Conservation (phyloP, 37 sponge, comb jelly and placozoan genomes). For the Mnemiopsis leidyi region DNA sequence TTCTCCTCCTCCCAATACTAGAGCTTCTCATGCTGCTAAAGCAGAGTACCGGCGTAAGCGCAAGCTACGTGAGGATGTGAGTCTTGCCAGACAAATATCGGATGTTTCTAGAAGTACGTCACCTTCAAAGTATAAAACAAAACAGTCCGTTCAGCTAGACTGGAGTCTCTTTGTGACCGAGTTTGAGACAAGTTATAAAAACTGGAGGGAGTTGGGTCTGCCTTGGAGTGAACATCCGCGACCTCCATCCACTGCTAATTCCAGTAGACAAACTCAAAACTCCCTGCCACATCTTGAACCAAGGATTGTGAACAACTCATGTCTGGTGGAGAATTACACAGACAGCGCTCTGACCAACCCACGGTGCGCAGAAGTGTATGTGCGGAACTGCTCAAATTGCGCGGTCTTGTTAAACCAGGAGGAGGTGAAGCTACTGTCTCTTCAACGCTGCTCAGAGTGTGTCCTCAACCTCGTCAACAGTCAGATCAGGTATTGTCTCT, state of each 20-base stretch:
- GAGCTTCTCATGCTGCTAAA: background rate
- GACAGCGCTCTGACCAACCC: background rate
- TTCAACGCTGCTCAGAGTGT: background rate
- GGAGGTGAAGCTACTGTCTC: background rate
- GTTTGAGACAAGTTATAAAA: background rate
- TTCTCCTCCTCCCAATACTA: background rate
- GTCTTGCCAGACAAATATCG: slow-evolving; percentile 11
- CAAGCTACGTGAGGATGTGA: slow-evolving; percentile 12
- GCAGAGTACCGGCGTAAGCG: slow-evolving; percentile 26
- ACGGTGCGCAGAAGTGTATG: background rate
- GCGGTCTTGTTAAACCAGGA: background rate
- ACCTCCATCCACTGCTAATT: slow-evolving; percentile 8
- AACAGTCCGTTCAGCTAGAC: background rate
- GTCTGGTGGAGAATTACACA: background rate
- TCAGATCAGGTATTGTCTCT: background rate
- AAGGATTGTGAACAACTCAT: background rate
- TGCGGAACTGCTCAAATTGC: background rate
- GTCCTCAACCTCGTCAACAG: background rate
- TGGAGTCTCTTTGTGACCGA: background rate
- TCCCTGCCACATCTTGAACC: background rate
- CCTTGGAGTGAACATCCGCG: background rate
- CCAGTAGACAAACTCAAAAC: background rate
- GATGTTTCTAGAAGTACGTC: background rate
- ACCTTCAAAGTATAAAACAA: background rate
- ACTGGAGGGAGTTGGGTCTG: background rate